Evolutionary conservation across 1,140 invertebrate genomes (phyloP).

Genomic region (Leptinotarsa defecta): DNA sequence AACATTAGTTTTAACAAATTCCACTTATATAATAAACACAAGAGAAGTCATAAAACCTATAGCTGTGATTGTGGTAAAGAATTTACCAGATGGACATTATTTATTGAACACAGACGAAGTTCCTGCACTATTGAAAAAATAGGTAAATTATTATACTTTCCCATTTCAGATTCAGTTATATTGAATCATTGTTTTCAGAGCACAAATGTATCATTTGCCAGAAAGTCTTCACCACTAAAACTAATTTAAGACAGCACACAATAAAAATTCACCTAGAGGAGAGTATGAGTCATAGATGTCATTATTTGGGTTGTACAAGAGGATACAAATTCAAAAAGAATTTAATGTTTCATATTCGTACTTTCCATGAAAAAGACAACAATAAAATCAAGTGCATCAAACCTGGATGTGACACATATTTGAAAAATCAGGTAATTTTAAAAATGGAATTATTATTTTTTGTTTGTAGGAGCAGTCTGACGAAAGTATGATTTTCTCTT

Average conservation of each 20-base stretch:
- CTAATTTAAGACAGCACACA: conserved; percentile 56
- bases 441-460: background rate
- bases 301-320: conserved; percentile 55
- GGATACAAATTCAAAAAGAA: conserved; percentile 40
- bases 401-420: conserved; percentile 25
- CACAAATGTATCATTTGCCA: conserved; percentile 58
- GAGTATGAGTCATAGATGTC: conserved; percentile 52
- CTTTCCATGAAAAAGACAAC: conserved; percentile 30
- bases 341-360: conserved; percentile 34
- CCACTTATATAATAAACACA: conserved; percentile 15
- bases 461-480: background rate
- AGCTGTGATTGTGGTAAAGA: conserved; percentile 55
- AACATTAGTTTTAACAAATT: conserved; percentile 12
- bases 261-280: conserved; percentile 50
- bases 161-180: background rate
- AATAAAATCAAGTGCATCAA: background rate
- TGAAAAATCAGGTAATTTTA: conserved; percentile 29
- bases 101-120: conserved; percentile 53
- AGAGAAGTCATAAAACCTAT: conserved; percentile 56
- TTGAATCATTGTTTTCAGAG: conserved; percentile 52
- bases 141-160: background rate
- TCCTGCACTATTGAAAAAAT: background rate
- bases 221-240: conserved; percentile 56
- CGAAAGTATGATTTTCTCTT: background rate
- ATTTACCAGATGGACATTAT: conserved; percentile 56